Evolutionary conservation across 2,888 invertebrate genomes (phyloP).

Genomic region (Apodemia duryi): DNA sequence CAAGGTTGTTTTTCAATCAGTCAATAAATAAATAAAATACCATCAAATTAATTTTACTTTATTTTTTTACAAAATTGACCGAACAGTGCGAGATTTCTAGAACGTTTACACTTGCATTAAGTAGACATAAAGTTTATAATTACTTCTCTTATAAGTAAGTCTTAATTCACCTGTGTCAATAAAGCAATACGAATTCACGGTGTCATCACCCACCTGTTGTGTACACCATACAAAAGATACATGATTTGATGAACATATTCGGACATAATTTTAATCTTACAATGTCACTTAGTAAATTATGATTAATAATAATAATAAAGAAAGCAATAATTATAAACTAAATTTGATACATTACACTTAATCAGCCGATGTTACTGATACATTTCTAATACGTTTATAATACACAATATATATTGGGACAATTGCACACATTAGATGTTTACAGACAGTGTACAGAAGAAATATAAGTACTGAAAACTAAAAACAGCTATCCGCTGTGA

Average conservation of each 20-base stretch:
- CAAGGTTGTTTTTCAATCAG: constrained; percentile 50
- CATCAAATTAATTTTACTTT: constrained; percentile 73
- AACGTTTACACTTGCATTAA: constrained; percentile 80
- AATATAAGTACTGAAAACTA: constrained; percentile 56
- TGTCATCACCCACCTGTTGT: constrained; percentile 53
- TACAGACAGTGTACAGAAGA: constrained; percentile 54
- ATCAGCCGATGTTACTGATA: constrained; percentile 61
- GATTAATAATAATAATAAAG: constrained; percentile 70
- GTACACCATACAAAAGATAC: constrained; percentile 66
- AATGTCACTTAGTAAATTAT: constrained; percentile 73
- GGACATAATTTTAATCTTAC: constrained; percentile 61
- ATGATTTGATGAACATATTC: constrained; percentile 61
- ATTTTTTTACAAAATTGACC: constrained; percentile 79
- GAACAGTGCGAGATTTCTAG: constrained; percentile 80
- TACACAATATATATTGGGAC: constrained; percentile 63
- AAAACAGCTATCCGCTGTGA: constrained; percentile 7
- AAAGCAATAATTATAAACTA: constrained; percentile 73
- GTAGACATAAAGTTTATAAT: constrained; percentile 77
- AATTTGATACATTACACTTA: constrained; percentile 69
- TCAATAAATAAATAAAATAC: constrained; percentile 46
- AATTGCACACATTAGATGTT: constrained; percentile 65
- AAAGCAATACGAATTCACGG: constrained; percentile 61
- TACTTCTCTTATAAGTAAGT: constrained; percentile 76
- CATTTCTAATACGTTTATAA: constrained; percentile 69
- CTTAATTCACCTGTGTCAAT: constrained; percentile 75